Percentiles rank a stretch among this genome's conserved stretches.
These are phyloP conservation scores for Zygogramma bicolorata DNA, from an alignment of 2,888 invertebrate genomes.

Conservation along the genomic window DNA sequence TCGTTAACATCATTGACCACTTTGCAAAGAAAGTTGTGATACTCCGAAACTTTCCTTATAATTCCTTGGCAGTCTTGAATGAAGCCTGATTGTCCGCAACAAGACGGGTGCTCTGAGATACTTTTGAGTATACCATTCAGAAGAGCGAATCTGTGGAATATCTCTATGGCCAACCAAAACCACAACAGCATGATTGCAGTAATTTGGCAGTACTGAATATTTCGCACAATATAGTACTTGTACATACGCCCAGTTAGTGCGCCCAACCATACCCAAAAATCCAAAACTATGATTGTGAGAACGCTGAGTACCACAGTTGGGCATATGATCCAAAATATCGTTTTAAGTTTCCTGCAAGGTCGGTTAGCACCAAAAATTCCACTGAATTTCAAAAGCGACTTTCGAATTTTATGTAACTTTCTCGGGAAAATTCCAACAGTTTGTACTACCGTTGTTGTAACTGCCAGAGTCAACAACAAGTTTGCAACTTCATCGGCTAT, in stretches of 20 bases:
- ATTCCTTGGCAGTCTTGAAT: neutral
- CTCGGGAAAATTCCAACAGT: neutral
- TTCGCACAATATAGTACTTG: slow-evolving; percentile 5
- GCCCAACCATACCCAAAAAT: neutral
- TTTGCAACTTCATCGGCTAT: slow-evolving; percentile 14
- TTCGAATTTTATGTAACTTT: neutral
- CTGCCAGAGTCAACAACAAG: slow-evolving; percentile 15
- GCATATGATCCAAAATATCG: neutral
- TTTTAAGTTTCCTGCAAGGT: neutral
- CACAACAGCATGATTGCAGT: slow-evolving; percentile 1
- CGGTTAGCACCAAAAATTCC: neutral
- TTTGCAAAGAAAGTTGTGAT: neutral
- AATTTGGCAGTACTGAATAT: slow-evolving; percentile 7
- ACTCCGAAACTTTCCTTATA: neutral
- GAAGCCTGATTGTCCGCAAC: neutral
- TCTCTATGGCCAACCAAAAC: slow-evolving; percentile 19
- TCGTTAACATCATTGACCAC: neutral
- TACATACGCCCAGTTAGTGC: neutral
- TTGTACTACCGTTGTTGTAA: neutral
- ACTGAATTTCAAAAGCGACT: neutral
- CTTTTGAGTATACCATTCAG: neutral
- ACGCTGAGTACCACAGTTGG: neutral
- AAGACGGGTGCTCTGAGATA: neutral
- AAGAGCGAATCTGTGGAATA: slow-evolving; percentile 14
- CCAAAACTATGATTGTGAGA: neutral